Conservation (phyloP, 2,888 invertebrate genomes). For the Agrochola circellaris region DNA sequence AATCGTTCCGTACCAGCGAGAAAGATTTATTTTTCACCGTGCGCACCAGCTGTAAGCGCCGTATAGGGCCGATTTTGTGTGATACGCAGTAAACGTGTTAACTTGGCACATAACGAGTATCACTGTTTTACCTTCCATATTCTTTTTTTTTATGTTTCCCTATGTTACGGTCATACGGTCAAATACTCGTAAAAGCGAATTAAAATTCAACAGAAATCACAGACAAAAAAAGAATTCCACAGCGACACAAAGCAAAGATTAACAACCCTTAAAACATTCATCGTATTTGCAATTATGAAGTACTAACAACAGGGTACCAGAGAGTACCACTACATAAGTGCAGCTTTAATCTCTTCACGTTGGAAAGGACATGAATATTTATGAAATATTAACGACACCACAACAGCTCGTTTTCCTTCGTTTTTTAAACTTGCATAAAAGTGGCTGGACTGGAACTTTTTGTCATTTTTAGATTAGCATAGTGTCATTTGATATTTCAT, state of each 20-base stretch:
- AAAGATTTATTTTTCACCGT: not conserved
- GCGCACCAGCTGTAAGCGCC: not conserved
- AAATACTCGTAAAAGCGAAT: not conserved
- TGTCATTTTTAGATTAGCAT: constrained; percentile 19
- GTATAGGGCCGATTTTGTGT: not conserved
- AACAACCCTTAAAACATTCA: constrained; percentile 26
- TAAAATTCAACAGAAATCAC: not conserved
- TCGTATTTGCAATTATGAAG: constrained; percentile 38
- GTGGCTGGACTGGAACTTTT: constrained; percentile 16
- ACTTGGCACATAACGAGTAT: not conserved
- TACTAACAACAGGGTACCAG: not conserved
- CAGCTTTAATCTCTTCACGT: constrained; percentile 56
- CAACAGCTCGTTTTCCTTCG: constrained; percentile 39
- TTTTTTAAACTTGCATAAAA: constrained; percentile 47
- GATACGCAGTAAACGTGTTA: not conserved
- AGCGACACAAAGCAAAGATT: constrained; percentile 3
- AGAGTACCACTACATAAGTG: constrained; percentile 44
- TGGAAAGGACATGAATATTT: constrained; percentile 57
- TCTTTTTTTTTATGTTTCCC: not conserved
- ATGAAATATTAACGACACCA: constrained; percentile 56
- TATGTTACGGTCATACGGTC: not conserved
- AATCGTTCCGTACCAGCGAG: not conserved
- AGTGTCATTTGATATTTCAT: constrained; percentile 30
- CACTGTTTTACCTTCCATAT: not conserved
- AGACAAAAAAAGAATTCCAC: not conserved